Conservation (phyloP, 2,888 invertebrate genomes). For the Zelleria hepariella region DNA sequence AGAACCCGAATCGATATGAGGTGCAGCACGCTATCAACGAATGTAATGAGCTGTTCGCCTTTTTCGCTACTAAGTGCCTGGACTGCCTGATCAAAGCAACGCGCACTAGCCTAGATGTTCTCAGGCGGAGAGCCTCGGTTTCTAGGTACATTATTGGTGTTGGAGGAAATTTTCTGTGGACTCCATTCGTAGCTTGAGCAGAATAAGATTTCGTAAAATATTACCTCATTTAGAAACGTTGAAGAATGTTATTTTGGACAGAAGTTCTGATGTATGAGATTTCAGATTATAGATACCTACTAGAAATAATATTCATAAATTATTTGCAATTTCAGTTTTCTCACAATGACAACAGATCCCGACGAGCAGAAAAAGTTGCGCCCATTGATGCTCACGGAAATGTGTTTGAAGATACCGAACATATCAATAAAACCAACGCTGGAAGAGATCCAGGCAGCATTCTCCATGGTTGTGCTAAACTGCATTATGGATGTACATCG, state of each 20-base stretch:
- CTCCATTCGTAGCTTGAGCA: too few species aligned
- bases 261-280: too few species aligned
- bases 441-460: slow-evolving; percentile 79
- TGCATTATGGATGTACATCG: slow-evolving; percentile 81
- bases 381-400: slow-evolving; percentile 74
- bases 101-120: slow-evolving; percentile 78
- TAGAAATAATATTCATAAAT: background rate
- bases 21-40: slow-evolving; percentile 75
- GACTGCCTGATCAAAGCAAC: slow-evolving; percentile 83
- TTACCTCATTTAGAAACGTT: too few species aligned
- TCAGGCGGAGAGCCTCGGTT: slow-evolving; percentile 74
- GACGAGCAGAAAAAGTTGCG: slow-evolving; percentile 58
- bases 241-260: too few species aligned
- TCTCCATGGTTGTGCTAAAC: slow-evolving; percentile 73
- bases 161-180: too few species aligned
- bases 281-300: background rate
- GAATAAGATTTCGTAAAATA: too few species aligned
- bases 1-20: slow-evolving; percentile 73
- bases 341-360: slow-evolving; percentile 61
- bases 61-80: slow-evolving; percentile 82
- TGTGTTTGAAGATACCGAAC: slow-evolving; percentile 76
- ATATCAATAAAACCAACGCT: slow-evolving; percentile 74
- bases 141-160: too few species aligned
- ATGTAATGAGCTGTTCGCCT: slow-evolving; percentile 85
- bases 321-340: slow-evolving; percentile 34